These are phyloP conservation scores for Melanotaenia boesemani DNA, from an alignment of 2,797 vertebrate species.

Conservation along the genomic window DNA sequence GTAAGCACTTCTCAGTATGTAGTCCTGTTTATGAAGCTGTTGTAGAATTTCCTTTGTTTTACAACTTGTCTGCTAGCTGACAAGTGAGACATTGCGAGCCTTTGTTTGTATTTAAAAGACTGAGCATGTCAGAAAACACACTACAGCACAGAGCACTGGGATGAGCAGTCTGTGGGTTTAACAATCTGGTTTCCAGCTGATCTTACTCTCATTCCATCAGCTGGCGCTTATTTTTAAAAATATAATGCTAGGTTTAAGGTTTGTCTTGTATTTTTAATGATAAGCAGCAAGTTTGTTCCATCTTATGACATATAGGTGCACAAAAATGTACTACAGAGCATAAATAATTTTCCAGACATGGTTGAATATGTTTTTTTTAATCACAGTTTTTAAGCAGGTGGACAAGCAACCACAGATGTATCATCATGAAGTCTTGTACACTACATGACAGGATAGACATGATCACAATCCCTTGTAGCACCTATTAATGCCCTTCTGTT, in stretches of 20 bases:
- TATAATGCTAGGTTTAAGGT: neutral
- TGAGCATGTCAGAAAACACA: conserved; percentile 45
- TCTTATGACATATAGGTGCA: conserved; percentile 13
- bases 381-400: conserved; percentile 1
- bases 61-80: conserved; percentile 21
- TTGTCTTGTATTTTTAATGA: neutral
- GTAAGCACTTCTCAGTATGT: conserved; percentile 76
- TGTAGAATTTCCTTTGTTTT: conserved; percentile 48
- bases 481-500: conserved; percentile 74
- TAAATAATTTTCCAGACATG: neutral
- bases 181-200: conserved; percentile 2
- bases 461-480: conserved; percentile 57
- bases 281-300: neutral
- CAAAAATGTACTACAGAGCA: conserved; percentile 19
- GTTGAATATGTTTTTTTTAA: conserved; percentile 1
- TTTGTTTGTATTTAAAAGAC: conserved; percentile 39
- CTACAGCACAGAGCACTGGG: conserved; percentile 31
- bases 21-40: conserved; percentile 74
- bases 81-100: conserved; percentile 27
- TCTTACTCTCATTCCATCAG: neutral
- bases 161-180: conserved; percentile 33
- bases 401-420: conserved; percentile 15
- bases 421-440: conserved; percentile 44
- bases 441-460: conserved; percentile 55
- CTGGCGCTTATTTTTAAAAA: neutral